A percentile compares a stretch with the other conserved stretches of the same genome.
Conservation (phyloP, 2,113 vertebrate species). For the Etheostoma cragini region DNA sequence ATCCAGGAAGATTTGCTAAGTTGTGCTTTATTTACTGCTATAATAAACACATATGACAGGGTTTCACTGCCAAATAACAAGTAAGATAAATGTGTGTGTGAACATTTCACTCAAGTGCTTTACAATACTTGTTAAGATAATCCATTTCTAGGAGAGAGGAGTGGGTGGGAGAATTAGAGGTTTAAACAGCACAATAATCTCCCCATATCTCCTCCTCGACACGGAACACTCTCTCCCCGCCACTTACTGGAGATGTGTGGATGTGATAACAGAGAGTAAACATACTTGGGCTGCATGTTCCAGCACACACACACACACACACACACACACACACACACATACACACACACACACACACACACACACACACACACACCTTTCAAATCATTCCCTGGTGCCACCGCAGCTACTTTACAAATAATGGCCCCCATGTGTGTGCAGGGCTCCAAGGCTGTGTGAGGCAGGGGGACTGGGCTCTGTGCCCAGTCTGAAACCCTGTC, state of each 20-base stretch:
- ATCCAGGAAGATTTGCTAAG: slow-evolving; percentile 20
- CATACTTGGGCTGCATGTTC: slow-evolving; percentile 70
- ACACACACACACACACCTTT: slow-evolving; percentile 52
- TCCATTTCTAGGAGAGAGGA: slow-evolving; percentile 63
- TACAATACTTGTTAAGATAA: slow-evolving; percentile 77
- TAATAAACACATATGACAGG: slow-evolving; percentile 61
- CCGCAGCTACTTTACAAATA: slow-evolving; percentile 85
- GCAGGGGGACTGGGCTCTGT: slow-evolving; percentile 80
- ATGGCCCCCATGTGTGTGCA: slow-evolving; percentile 82
- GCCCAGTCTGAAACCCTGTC: slow-evolving; percentile 83
- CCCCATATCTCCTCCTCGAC: slow-evolving; percentile 66
- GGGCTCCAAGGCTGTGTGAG: slow-evolving; percentile 80
- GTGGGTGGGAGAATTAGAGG: slow-evolving; percentile 57
- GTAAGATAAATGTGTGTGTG: slow-evolving; percentile 66
- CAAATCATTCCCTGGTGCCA: slow-evolving; percentile 82
- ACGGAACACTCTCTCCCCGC: slow-evolving; percentile 53
- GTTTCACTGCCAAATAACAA: slow-evolving; percentile 58
- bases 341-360: background rate
- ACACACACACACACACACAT: slow-evolving; percentile 20
- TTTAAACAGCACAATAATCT: slow-evolving; percentile 72
- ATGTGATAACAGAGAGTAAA: slow-evolving; percentile 78
- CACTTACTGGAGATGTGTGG: slow-evolving; percentile 73
- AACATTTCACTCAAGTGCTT: slow-evolving; percentile 76
- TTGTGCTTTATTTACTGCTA: slow-evolving; percentile 48
- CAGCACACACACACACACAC: slow-evolving; percentile 30